Evolutionary conservation across 2,113 vertebrate species (phyloP), one percentile per base, ranked within the genome.

Genomic region (Lates calcarifer): DNA sequence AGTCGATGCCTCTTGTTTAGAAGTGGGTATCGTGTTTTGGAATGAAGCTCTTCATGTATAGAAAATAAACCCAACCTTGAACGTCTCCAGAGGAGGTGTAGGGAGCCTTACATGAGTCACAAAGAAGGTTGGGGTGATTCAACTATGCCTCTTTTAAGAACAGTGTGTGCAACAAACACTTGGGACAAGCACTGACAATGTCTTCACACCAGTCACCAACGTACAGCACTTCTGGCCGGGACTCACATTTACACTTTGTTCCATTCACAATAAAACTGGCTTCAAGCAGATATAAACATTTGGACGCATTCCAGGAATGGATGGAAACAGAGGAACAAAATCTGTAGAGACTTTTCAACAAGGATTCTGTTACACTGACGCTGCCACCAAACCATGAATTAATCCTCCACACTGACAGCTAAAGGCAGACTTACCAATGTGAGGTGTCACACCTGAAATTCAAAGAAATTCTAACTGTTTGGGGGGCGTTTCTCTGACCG

Each of bases 151-250:
- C 71, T 31, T 56, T 41, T 1, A 55, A 45, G 49, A 66, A 65
- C 64, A 57, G 49, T 68, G 75, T 74, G 79, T 73, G 55, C 79
- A 56, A 37, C 43, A 73, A 66, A 45, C 73, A 26, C 24, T 37
- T 47, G 67, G 62, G 51, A 49, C 83, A 74, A 90, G 83, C 88
- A 91, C 84, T 88, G 83, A 90, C 74, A 37, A 70, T 63, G 51
- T 74, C 67, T 6, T 58, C n/a, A 57, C 72, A 75, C 37, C 76
- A 13, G 33, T 29, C 75, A 56, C 66, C 87, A 91, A 92, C 90
- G 53, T 73, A 69, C 89, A 93, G 94, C 94, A 94, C 94, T 94
- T 95, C 82, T 47, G 28, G 49, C 70, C 68, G 51, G 43, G 47
- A 85, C 62, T 70, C 63, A 43, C 56, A 17, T 15, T 41, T 2